phyloP scores from a whole-genome alignment of 2,888 invertebrate species.

The Cryptops parisi region DNA sequence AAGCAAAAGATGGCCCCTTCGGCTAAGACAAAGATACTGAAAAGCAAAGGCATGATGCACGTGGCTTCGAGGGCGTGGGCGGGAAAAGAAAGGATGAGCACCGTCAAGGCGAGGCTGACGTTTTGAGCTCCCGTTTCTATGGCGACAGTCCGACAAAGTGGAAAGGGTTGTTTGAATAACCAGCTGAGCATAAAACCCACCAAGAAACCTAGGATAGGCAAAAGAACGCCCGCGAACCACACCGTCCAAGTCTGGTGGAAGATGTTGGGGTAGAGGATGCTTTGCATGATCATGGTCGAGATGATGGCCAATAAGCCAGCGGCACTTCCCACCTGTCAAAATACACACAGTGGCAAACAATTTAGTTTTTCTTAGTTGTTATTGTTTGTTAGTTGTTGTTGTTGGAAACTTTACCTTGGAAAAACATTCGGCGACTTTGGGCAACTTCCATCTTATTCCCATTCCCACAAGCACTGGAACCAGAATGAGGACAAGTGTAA shows the following conservation, averaged over 20 bases:
- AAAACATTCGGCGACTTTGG: constrained; percentile 22
- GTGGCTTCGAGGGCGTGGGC: constrained; percentile 17
- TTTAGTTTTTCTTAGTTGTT: too few species aligned
- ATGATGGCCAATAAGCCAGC: constrained; percentile 25
- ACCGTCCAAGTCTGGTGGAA: constrained; percentile 24
- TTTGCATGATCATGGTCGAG: constrained; percentile 23
- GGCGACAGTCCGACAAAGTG: constrained; percentile 24
- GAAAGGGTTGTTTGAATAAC: constrained; percentile 21
- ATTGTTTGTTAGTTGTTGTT: too few species aligned
- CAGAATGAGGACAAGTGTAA: constrained; percentile 23
- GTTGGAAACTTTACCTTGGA: constrained; percentile 24
- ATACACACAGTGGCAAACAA: too few species aligned
- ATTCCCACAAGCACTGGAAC: constrained; percentile 24
- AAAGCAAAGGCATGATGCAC: constrained; percentile 17
- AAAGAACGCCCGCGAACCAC: constrained; percentile 23
- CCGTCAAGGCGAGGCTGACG: constrained; percentile 26
- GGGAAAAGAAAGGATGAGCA: constrained; percentile 25
- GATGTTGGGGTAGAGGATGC: constrained; percentile 26
- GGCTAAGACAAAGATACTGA: constrained; percentile 17
- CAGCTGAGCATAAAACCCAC: constrained; percentile 24
- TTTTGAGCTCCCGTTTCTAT: constrained; percentile 28
- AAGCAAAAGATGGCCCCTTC: constrained; percentile 14
- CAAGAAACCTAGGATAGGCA: constrained; percentile 24
- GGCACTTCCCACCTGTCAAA: constrained; percentile 25
- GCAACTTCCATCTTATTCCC: constrained; percentile 23